Percentiles rank a stretch among this genome's conserved stretches.
Evolutionary conservation across 1,140 invertebrate genomes (phyloP).

Genomic region (Lepidurus couesii): DNA sequence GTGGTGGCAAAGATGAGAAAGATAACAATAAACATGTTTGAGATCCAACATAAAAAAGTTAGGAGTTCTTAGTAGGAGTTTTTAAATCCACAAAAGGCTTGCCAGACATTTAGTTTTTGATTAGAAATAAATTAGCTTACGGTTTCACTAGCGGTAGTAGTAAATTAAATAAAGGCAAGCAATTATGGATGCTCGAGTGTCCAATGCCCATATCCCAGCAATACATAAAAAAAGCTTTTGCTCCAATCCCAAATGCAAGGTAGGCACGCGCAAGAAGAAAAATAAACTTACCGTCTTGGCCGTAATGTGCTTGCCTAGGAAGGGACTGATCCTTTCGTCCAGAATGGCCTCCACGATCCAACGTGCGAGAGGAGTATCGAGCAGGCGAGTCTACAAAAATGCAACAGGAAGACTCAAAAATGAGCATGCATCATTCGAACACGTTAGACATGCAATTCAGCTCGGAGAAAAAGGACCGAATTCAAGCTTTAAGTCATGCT

Average conservation of each 20-base stretch:
- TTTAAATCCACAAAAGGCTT: too few relatives aligned
- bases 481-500: neutral
- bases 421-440: neutral
- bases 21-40: neutral
- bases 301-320: slow-evolving; percentile 33
- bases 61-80: too few relatives aligned
- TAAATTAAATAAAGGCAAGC: neutral
- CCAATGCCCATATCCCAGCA: neutral
- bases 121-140: neutral
- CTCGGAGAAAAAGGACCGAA: neutral
- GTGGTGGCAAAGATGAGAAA: neutral
- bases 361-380: slow-evolving; percentile 35
- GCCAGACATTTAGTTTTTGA: too few relatives aligned
- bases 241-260: too few relatives aligned
- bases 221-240: neutral
- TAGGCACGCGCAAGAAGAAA: neutral
- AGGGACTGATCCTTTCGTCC: slow-evolving; percentile 36
- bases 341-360: slow-evolving; percentile 32
- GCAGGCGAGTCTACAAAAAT: slow-evolving; percentile 35
- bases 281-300: slow-evolving; percentile 1
- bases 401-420: slow-evolving; percentile 23
- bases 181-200: neutral
- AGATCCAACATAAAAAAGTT: too few relatives aligned
- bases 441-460: slow-evolving; percentile 3
- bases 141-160: neutral